phyloP scores from a whole-genome alignment of 2,797 vertebrate species.

The Micropoecilia bifurca region DNA sequence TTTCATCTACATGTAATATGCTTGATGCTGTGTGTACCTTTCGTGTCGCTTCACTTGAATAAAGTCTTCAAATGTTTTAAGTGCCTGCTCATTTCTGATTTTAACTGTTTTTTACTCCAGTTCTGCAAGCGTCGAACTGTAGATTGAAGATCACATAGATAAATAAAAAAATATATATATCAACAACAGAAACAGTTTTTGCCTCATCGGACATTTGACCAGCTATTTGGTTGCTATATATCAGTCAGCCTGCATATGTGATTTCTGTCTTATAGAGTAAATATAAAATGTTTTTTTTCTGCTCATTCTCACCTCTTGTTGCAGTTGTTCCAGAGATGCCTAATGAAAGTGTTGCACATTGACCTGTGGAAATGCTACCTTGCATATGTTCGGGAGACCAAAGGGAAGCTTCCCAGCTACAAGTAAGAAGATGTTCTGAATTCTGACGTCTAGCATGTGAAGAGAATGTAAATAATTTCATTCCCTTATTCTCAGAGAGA shows the following conservation, averaged over 20 bases:
- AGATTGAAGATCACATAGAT: neutral
- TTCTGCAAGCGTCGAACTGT: neutral
- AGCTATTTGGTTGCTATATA: neutral
- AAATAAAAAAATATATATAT: neutral
- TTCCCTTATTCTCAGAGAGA: slow-evolving; percentile 86
- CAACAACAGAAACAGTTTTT: neutral
- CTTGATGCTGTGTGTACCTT: neutral
- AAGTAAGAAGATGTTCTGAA: slow-evolving; percentile 87
- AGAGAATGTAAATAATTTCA: neutral
- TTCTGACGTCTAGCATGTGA: fast-evolving
- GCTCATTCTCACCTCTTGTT: slow-evolving; percentile 17
- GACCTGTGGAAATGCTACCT: slow-evolving; percentile 99
- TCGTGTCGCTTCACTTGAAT: neutral
- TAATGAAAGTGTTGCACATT: slow-evolving; percentile 99
- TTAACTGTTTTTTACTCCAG: neutral
- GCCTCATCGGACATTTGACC: too few relatives aligned
- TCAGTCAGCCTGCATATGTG: neutral
- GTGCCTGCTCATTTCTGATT: slow-evolving; percentile 17
- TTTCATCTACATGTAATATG: neutral
- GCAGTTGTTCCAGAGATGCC: slow-evolving; percentile 98
- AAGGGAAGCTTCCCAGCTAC: slow-evolving; percentile 99
- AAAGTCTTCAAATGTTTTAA: slow-evolving; percentile 23
- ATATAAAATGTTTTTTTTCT: neutral
- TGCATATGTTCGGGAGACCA: slow-evolving; percentile 98
- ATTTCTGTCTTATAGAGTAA: neutral